These are phyloP conservation scores for Blennius ocellaris DNA, from an alignment of 2,113 vertebrate species.

Conservation along the genomic window DNA sequence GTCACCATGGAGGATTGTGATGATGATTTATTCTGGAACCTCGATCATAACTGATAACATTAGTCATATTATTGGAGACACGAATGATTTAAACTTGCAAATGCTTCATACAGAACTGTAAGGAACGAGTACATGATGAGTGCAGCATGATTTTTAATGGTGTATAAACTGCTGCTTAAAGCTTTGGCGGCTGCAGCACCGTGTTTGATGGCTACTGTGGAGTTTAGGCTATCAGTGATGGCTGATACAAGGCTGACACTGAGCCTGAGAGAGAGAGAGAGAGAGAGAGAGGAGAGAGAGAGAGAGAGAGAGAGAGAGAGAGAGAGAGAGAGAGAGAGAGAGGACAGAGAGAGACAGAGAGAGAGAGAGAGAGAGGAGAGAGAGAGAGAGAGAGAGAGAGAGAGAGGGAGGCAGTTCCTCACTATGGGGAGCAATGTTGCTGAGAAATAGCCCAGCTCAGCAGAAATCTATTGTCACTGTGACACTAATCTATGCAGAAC, in stretches of 20 bases:
- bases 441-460: slow-evolving; percentile 54
- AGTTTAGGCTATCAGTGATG: slow-evolving; percentile 18
- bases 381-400: slow-evolving; percentile 18
- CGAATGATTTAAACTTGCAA: not conserved
- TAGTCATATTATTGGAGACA: not conserved
- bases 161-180: slow-evolving; percentile 2
- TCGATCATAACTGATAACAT: no score
- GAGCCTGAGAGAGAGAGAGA: slow-evolving; percentile 12
- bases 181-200: slow-evolving; percentile 33
- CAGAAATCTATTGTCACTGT: slow-evolving; percentile 63
- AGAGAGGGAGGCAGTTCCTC: slow-evolving; percentile 1
- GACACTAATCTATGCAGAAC: slow-evolving; percentile 66
- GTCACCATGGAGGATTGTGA: no score
- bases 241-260: slow-evolving; percentile 42
- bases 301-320: slow-evolving; percentile 17
- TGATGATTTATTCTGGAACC: not conserved
- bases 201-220: slow-evolving; percentile 32
- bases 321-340: slow-evolving; percentile 13
- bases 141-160: slow-evolving; percentile 21
- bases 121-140: not conserved
- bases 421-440: not conserved
- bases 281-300: slow-evolving; percentile 18
- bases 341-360: no score
- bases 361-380: slow-evolving; percentile 16
- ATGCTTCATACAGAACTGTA: not conserved